These are phyloP conservation scores for Cheiracanthium punctorium DNA, from an alignment of 2,888 invertebrate species.

Conservation along the genomic window DNA sequence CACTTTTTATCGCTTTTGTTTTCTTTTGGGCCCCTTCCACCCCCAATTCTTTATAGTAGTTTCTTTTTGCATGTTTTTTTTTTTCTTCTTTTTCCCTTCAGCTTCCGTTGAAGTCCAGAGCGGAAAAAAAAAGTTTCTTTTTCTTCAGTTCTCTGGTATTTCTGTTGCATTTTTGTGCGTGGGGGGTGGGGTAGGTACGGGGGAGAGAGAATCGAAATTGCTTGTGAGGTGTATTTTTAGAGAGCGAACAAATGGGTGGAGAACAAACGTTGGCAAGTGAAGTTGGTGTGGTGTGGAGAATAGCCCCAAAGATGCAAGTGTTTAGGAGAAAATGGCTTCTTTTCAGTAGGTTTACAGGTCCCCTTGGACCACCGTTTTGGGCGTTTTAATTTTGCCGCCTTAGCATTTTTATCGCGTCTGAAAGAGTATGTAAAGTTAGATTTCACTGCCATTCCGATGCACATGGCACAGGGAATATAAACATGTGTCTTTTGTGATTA, in stretches of 20 bases:
- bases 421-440: constrained; percentile 4
- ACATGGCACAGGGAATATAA: neutral
- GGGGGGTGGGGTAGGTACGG: neutral
- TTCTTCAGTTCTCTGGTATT: constrained; percentile 43
- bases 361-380: constrained; percentile 48
- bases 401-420: constrained; percentile 18
- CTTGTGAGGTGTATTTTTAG: constrained; percentile 67
- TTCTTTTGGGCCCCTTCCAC: constrained; percentile 4
- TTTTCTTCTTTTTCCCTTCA: neutral
- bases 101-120: constrained; percentile 54
- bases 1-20: constrained; percentile 65
- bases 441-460: neutral
- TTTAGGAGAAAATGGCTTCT: constrained; percentile 68
- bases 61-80: constrained; percentile 26
- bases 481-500: neutral
- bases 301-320: constrained; percentile 52
- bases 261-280: constrained; percentile 60
- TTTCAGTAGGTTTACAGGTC: constrained; percentile 65
- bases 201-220: constrained; percentile 31
- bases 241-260: constrained; percentile 58
- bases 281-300: constrained; percentile 51
- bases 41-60: constrained; percentile 14
- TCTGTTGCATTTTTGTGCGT: constrained; percentile 41
- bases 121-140: constrained; percentile 62
- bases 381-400: constrained; percentile 30